Percentiles rank a stretch among this genome's conserved stretches.
phyloP scores from a whole-genome alignment of 2,888 invertebrate genomes.

The Rhodophaea formosa region DNA sequence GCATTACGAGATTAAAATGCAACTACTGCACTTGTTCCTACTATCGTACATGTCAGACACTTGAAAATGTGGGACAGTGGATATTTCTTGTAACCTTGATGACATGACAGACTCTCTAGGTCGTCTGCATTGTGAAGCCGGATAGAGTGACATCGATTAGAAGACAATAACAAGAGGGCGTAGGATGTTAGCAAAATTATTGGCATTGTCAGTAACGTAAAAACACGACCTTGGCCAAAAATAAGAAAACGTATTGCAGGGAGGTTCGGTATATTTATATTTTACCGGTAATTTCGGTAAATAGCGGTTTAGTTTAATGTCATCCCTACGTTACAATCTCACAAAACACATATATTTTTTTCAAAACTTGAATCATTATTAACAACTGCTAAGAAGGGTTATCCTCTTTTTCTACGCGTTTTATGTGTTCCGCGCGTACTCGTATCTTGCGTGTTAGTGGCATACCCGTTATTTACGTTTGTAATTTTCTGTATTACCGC shows the following conservation, averaged over 20 bases:
- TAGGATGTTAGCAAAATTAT: background rate
- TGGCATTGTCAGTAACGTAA: background rate
- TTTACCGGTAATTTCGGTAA: slow-evolving; percentile 4
- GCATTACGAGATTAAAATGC: background rate
- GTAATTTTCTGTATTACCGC: no score
- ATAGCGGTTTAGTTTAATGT: background rate
- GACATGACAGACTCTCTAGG: slow-evolving; percentile 28
- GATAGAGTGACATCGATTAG: slow-evolving; percentile 18
- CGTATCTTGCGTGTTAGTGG: no score
- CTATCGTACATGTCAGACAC: slow-evolving; percentile 26
- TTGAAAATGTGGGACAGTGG: slow-evolving; percentile 20
- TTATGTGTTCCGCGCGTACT: no score
- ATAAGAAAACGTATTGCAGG: background rate
- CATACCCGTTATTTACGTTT: no score
- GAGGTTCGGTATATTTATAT: background rate
- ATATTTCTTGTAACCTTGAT: slow-evolving; percentile 33
- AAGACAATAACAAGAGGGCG: background rate
- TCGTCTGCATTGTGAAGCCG: slow-evolving; percentile 20
- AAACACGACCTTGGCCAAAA: slow-evolving; percentile 4
- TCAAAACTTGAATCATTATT: no score
- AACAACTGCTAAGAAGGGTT: no score
- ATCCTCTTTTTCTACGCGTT: no score
- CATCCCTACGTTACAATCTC: background rate
- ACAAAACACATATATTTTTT: background rate
- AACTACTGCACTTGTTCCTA: slow-evolving; percentile 12